These are phyloP conservation scores for Luperina nickerlii DNA, from an alignment of 2,888 invertebrate genomes.

Conservation along the genomic window DNA sequence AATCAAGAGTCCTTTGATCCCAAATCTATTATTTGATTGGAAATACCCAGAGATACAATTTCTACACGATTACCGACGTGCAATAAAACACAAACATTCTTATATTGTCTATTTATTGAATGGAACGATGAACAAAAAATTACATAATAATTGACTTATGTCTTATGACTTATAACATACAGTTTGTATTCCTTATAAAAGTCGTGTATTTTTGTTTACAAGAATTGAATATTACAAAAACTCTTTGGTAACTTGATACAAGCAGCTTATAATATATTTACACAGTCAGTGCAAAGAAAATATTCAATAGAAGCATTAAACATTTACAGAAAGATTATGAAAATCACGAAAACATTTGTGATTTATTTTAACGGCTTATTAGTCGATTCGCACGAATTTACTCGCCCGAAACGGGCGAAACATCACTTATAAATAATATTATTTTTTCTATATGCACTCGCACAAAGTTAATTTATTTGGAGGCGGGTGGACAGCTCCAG, in stretches of 20 bases:
- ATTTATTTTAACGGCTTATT: neutral
- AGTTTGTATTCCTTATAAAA: slow-evolving; percentile 8
- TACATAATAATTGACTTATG: slow-evolving; percentile 36
- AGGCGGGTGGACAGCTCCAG: neutral
- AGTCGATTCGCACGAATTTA: no score
- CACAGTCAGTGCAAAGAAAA: slow-evolving; percentile 12
- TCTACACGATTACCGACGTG: neutral
- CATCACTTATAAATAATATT: neutral
- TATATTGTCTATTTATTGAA: slow-evolving; percentile 46
- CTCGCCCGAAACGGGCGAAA: neutral
- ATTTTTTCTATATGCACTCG: neutral
- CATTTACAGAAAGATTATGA: neutral
- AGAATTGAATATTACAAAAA: neutral
- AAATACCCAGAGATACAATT: neutral
- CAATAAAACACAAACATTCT: slow-evolving; percentile 31
- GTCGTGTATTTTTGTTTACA: neutral
- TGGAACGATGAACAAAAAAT: slow-evolving; percentile 32
- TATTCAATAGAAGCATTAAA: neutral
- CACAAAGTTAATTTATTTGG: neutral
- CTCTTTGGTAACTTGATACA: neutral
- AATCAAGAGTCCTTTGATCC: no score
- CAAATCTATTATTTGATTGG: no score
- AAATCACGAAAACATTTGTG: neutral
- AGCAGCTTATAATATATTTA: slow-evolving; percentile 11
- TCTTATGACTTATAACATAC: neutral